Conservation (phyloP, 2,113 vertebrate genomes). For the Dunckerocampus dactyliophorus region DNA sequence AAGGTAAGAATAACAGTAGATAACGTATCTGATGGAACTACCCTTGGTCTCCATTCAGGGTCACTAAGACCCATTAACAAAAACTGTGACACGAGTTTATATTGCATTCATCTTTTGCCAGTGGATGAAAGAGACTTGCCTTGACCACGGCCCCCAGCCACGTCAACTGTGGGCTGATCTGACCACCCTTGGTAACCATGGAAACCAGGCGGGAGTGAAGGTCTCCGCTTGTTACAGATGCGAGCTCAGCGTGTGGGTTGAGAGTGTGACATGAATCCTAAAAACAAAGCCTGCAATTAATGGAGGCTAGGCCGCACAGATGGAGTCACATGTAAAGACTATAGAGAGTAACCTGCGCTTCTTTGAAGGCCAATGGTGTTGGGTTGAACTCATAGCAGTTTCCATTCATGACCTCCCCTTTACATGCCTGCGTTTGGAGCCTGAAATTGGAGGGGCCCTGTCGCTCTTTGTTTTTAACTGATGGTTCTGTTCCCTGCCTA, state of each 20-base stretch:
- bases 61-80: background rate
- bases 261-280: slow-evolving; percentile 55
- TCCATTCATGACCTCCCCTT: slow-evolving; percentile 54
- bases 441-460: background rate
- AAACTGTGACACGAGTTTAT: background rate
- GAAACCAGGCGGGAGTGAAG: slow-evolving; percentile 59
- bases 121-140: slow-evolving; percentile 37
- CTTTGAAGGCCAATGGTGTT: slow-evolving; percentile 50
- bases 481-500: slow-evolving; percentile 22
- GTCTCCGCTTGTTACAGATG: slow-evolving; percentile 50
- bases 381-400: slow-evolving; percentile 65
- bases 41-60: slow-evolving; percentile 42
- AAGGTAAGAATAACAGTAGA: slow-evolving; percentile 56
- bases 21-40: slow-evolving; percentile 52
- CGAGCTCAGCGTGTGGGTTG: slow-evolving; percentile 53
- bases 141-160: slow-evolving; percentile 66
- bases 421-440: slow-evolving; percentile 35
- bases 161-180: slow-evolving; percentile 45
- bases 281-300: background rate
- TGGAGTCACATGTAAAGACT: background rate
- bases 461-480: background rate
- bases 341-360: slow-evolving; percentile 60
- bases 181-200: slow-evolving; percentile 57
- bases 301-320: background rate
- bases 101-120: background rate